These are phyloP conservation scores for Eilema caniola DNA, from an alignment of 2,888 invertebrate species.

Conservation along the genomic window DNA sequence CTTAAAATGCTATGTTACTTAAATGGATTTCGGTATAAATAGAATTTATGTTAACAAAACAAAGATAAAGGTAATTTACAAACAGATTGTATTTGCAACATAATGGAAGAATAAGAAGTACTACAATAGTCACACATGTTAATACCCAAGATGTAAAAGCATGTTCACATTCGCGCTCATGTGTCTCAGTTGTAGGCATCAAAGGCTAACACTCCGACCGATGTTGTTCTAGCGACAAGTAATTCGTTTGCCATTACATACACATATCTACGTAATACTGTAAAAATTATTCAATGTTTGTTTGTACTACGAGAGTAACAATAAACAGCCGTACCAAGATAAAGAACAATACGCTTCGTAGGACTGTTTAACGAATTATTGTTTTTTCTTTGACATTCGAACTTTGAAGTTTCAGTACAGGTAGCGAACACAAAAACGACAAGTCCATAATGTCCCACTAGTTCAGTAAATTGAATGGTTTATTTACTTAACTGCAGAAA, in stretches of 20 bases:
- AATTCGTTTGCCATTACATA: conserved; percentile 49
- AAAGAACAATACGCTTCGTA: conserved; percentile 29
- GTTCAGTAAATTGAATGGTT: background rate
- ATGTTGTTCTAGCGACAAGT: conserved; percentile 48
- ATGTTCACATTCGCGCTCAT: conserved; percentile 31
- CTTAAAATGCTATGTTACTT: background rate
- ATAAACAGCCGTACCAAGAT: conserved; percentile 32
- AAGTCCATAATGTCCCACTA: background rate
- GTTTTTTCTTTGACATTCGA: conserved; percentile 4
- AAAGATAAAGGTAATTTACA: background rate
- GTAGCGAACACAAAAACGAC: background rate
- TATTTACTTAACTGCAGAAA: too few species aligned
- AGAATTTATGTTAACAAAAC: background rate
- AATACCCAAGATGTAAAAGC: conserved; percentile 29
- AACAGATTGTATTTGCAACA: background rate
- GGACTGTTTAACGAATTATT: conserved; percentile 30
- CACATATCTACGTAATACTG: conserved; percentile 42
- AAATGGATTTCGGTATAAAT: background rate
- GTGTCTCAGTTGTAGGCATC: conserved; percentile 48
- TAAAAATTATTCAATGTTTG: conserved; percentile 57
- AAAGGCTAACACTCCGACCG: conserved; percentile 40
- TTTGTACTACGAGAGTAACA: conserved; percentile 42
- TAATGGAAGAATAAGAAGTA: conserved; percentile 15
- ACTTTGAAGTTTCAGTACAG: background rate
- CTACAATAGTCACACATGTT: background rate